Percentiles rank a stretch among this genome's conserved stretches.
Evolutionary conservation across 2,888 invertebrate species (phyloP).

Genomic region (Spisula subtruncata): DNA sequence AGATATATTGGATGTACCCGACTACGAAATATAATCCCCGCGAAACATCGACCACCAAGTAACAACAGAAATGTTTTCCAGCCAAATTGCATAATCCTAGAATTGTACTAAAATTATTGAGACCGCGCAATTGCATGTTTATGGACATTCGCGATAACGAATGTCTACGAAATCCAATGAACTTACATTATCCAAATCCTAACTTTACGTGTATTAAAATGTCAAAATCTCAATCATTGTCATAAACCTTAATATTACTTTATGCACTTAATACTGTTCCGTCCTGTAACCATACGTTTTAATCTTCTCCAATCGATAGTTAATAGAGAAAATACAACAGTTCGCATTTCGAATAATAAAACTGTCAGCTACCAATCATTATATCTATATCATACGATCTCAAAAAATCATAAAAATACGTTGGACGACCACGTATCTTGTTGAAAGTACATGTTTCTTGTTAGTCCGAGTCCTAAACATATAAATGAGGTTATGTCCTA

Average conservation of each 20-base stretch:
- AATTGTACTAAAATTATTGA: no score
- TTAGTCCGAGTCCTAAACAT: neutral
- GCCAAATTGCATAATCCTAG: no score
- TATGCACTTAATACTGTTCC: neutral
- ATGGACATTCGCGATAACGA: no score
- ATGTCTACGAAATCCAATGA: no score
- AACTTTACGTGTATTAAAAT: neutral
- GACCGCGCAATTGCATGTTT: no score
- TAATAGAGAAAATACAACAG: neutral
- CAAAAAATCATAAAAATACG: neutral
- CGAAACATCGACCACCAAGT: no score
- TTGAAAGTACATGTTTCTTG: neutral
- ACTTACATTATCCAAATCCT: no score
- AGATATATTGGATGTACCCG: no score
- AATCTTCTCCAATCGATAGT: neutral
- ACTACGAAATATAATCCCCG: no score
- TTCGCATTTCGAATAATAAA: constrained; percentile 40
- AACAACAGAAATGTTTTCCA: no score
- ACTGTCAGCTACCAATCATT: constrained; percentile 37
- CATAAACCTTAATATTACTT: neutral
- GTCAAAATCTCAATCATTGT: neutral
- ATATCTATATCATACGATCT: neutral
- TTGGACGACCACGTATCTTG: no score
- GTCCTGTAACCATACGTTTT: neutral
- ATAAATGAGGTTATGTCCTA: neutral